phyloP scores from a whole-genome alignment of 1,140 invertebrate genomes.

The Drosophila mauritiana region DNA sequence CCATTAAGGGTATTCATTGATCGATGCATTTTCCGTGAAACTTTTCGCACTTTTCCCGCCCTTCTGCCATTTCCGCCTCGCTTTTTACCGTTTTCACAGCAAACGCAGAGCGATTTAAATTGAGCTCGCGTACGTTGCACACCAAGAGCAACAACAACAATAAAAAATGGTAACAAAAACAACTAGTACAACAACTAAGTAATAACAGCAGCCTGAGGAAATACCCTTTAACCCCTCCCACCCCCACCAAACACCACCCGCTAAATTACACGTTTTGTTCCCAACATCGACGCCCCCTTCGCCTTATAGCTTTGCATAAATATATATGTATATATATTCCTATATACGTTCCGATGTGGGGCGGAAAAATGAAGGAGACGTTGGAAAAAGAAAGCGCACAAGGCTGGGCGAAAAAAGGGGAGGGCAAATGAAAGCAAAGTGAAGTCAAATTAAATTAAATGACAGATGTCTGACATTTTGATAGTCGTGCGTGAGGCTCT shows the following conservation, averaged over 20 bases:
- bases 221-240: not conserved
- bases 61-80: conserved; percentile 20
- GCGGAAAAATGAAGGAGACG: conserved; percentile 25
- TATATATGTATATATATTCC: conserved; percentile 14
- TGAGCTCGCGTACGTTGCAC: conserved; percentile 63
- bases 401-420: conserved; percentile 10
- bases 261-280: conserved; percentile 76
- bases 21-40: conserved; percentile 48
- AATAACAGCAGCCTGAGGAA: conserved; percentile 55
- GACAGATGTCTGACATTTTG: conserved; percentile 83
- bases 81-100: conserved; percentile 37
- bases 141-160: conserved; percentile 28
- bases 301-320: conserved; percentile 19
- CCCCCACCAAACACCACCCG: conserved; percentile 16
- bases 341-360: conserved; percentile 21
- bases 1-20: conserved; percentile 56
- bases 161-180: conserved; percentile 26
- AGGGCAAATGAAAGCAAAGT: conserved; percentile 79
- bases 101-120: conserved; percentile 73
- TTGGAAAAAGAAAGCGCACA: conserved; percentile 18
- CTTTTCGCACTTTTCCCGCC: conserved; percentile 17
- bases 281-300: conserved; percentile 64
- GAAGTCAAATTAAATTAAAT: conserved; percentile 83
- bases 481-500: conserved; percentile 61
- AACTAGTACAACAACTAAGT: conserved; percentile 33